These are phyloP conservation scores for Acanthurus tractus DNA, from an alignment of 2,797 vertebrate genomes.

Conservation along the genomic window DNA sequence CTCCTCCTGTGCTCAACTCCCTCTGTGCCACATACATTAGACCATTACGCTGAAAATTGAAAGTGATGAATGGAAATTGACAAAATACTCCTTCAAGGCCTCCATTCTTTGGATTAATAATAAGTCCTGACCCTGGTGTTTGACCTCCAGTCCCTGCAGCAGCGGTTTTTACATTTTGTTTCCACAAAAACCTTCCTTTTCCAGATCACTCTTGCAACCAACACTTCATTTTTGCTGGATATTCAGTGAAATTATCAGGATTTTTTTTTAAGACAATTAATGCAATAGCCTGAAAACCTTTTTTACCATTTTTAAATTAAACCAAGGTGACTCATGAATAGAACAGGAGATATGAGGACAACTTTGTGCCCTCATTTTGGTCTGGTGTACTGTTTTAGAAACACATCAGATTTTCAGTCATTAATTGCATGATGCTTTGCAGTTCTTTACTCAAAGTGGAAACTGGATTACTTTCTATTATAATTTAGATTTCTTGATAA, in stretches of 20 bases:
- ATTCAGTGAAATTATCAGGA: not conserved
- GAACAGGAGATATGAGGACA: not conserved
- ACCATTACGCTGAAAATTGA: slow-evolving; percentile 17
- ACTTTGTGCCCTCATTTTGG: not conserved
- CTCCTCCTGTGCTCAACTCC: slow-evolving; percentile 44
- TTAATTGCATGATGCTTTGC: not conserved
- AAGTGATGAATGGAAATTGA: slow-evolving; percentile 45
- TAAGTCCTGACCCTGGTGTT: slow-evolving; percentile 46
- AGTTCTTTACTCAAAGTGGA: not conserved
- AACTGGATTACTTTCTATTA: not conserved
- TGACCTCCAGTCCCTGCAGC: slow-evolving; percentile 57
- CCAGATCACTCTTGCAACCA: slow-evolving; percentile 28
- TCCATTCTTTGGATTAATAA: slow-evolving; percentile 56
- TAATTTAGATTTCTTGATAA: slow-evolving; percentile 20
- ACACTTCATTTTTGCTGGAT: slow-evolving; percentile 11
- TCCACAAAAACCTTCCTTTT: slow-evolving; percentile 4
- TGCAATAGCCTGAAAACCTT: not conserved
- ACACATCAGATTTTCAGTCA: slow-evolving; percentile 10
- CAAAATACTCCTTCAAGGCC: slow-evolving; percentile 45
- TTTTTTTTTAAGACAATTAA: slow-evolving; percentile 1
- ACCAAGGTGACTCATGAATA: slow-evolving; percentile 2
- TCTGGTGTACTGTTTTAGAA: slow-evolving; percentile 8
- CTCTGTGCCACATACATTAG: slow-evolving; percentile 52
- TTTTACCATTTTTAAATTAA: slow-evolving; percentile 18
- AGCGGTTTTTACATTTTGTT: slow-evolving; percentile 37